Evolutionary conservation across 1,140 invertebrate genomes (phyloP).

Genomic region (Daktulosphaira vitifoliae): DNA sequence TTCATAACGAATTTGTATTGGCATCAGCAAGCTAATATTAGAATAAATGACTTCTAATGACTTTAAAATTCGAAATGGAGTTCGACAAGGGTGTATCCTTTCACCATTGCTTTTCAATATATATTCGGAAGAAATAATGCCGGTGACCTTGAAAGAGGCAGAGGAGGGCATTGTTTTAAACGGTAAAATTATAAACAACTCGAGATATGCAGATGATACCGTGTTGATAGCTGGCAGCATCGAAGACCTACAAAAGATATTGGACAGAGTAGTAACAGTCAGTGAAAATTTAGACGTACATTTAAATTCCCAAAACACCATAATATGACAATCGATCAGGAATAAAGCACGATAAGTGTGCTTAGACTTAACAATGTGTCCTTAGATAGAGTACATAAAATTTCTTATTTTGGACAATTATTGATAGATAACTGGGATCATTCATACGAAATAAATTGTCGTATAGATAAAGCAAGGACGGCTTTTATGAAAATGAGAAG

Average conservation of each 20-base stretch:
- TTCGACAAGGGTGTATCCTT: constrained; percentile 32
- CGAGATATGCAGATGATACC: constrained; percentile 33
- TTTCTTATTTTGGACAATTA: constrained; percentile 15
- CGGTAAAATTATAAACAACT: constrained; percentile 21
- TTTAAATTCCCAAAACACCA: constrained; percentile 31
- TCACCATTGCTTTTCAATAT: constrained; percentile 41
- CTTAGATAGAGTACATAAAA: constrained; percentile 22
- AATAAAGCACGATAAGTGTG: neutral
- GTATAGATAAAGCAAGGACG: constrained; percentile 31
- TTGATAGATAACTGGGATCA: constrained; percentile 29
- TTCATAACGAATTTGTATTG: constrained; percentile 4
- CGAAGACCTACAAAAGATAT: constrained; percentile 20
- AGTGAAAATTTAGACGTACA: constrained; percentile 25
- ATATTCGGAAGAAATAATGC: constrained; percentile 36
- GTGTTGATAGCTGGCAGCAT: constrained; percentile 25
- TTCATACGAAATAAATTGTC: constrained; percentile 17
- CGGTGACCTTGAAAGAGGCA: neutral
- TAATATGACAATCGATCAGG: constrained; percentile 15
- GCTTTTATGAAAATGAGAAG: constrained; percentile 27
- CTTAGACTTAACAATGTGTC: neutral
- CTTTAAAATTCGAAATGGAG: constrained; percentile 15
- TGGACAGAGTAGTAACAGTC: constrained; percentile 14
- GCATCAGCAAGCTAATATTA: neutral
- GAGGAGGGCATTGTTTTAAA: constrained; percentile 12
- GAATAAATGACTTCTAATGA: neutral